Base-by-base conservation (phyloP, 2,113 vertebrate species). In the Lonchura striata region DNA sequence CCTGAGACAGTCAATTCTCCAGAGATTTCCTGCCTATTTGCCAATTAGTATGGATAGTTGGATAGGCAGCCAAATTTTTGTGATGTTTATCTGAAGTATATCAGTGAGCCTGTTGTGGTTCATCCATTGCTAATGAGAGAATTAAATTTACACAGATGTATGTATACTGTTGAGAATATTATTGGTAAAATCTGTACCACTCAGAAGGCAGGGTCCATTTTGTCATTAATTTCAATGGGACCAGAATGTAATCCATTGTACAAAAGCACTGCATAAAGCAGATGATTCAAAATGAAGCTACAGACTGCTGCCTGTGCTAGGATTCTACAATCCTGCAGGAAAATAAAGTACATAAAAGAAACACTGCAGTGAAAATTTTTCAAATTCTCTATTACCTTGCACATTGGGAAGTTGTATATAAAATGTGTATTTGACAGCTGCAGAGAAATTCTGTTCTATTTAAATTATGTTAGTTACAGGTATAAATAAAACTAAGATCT, bases 71-170 rank as follows among this genome's bases (percentile, higher is more conserved):
- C 87, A 92, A 86, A 82, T 80, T 69, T 82, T 74, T 80, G 24
- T 75, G 30, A 53, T 91, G 21, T 53, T 95, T 91, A 74, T 91
- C 35, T 82, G 66, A 85, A 87, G 27, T 41, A 76, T 35, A 79
- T 82, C 81, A 69, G 46, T 42, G 23, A 94, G 15, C 5, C 28
- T 70, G 71, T 49, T 25, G 35, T 61, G 46, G 25, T 63, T 90
- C 50, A 96, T 80, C 84, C 75, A 59, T 56, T 82, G 69, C 44
- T 95, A 82, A 96, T 80, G 63, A 94, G 39, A 91, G 46, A 82
- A 94, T 74, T 57, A 65, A 82, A 87, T 82, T 61, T 72, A 39
- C 27, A 4, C 16, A 59, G 44, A 15, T 44, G 13, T 30, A 44
- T 81, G 9, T 74, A n/a, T 74, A 42, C 59, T 65, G 8, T 42